These are phyloP conservation scores for Abramis brama DNA, from an alignment of 2,113 vertebrate species.

Conservation along the genomic window DNA sequence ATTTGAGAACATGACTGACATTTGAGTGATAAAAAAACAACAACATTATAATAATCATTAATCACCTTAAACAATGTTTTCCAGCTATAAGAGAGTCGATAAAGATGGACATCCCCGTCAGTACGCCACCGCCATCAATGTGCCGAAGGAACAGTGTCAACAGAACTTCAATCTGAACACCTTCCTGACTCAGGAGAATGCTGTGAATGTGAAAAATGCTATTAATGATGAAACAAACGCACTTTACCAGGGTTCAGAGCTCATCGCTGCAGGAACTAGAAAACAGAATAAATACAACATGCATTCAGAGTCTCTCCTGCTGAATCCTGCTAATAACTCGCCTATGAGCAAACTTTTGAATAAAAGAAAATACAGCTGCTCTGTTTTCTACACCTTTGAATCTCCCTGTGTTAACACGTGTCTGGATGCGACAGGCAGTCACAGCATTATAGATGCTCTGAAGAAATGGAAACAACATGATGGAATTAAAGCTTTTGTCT, in stretches of 20 bases:
- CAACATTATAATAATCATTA: background rate
- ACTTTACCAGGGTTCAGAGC: background rate
- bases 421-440: rapidly evolving
- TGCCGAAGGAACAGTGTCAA: too few species aligned
- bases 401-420: slow-evolving; percentile 14
- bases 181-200: too few species aligned
- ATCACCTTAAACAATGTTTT: background rate
- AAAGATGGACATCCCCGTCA: background rate
- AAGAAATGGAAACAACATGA: background rate
- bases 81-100: background rate
- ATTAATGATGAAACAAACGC: background rate
- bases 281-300: background rate
- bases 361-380: background rate
- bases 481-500: slow-evolving; percentile 28
- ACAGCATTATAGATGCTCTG: background rate
- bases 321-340: background rate
- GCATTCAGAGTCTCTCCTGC: slow-evolving; percentile 20
- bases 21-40: too few species aligned
- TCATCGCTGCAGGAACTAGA: slow-evolving; percentile 30
- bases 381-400: slow-evolving; percentile 22
- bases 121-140: background rate
- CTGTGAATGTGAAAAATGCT: too few species aligned
- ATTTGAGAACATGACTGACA: too few species aligned
- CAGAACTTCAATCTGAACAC: too few species aligned
- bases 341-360: slow-evolving; percentile 6